A percentile compares a stretch with the other conserved stretches of the same genome.
Conservation (phyloP, 30 jellyfish, hydroid and myxozoan species). For the Aurelia sp. region DNA sequence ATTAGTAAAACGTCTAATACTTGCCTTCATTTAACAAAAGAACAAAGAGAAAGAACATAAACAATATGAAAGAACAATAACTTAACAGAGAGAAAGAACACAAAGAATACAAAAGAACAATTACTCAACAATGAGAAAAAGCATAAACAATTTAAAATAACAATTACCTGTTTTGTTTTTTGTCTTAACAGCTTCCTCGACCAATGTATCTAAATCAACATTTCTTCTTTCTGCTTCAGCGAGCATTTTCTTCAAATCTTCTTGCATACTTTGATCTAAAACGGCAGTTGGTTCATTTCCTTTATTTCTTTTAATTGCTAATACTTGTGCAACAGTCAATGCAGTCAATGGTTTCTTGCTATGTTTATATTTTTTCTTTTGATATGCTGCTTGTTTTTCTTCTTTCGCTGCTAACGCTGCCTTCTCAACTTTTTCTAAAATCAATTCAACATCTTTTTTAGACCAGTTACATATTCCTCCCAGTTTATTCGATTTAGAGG, state of each 20-base stretch:
- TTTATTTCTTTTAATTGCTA: constrained; percentile 63
- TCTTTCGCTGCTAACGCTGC: constrained; percentile 62
- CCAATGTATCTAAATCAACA: constrained; percentile 42
- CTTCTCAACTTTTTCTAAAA: constrained; percentile 47
- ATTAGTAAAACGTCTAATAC: background rate
- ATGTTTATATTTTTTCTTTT: constrained; percentile 29
- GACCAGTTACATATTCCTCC: constrained; percentile 42
- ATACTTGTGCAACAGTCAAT: constrained; percentile 75
- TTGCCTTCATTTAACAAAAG: background rate
- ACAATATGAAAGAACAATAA: too few relatives aligned
- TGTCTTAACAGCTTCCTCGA: constrained; percentile 51
- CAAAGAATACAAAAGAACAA: too few relatives aligned
- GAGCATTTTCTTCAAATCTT: constrained; percentile 53
- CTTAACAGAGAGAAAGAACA: too few relatives aligned
- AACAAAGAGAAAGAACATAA: background rate
- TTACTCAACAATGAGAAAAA: too few relatives aligned
- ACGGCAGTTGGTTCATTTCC: constrained; percentile 34
- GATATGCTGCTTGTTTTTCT: constrained; percentile 61
- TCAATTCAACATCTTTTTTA: constrained; percentile 34
- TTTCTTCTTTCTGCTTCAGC: constrained; percentile 45
- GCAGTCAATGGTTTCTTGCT: constrained; percentile 70
- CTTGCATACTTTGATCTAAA: constrained; percentile 30
- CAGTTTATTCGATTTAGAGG: constrained; percentile 1
- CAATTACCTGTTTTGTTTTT: constrained; percentile 45
- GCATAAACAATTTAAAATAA: too few relatives aligned